Conservation (phyloP, 2,797 vertebrate species). For the Chaetophractus vellerosus region DNA sequence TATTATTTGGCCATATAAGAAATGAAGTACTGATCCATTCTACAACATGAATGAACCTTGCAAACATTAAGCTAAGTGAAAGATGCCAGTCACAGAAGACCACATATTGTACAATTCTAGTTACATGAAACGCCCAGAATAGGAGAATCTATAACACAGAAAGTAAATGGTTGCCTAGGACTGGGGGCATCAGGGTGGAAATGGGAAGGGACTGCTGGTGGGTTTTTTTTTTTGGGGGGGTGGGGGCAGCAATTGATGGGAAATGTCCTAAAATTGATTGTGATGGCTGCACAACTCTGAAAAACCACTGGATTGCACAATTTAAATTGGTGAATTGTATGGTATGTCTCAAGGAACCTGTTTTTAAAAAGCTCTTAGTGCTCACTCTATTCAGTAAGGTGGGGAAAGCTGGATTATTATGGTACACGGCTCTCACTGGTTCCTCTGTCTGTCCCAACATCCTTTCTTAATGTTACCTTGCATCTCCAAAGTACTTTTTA, state of each 20-base stretch:
- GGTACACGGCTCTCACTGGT: neutral
- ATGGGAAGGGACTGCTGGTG: neutral
- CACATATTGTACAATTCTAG: neutral
- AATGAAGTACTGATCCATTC: neutral
- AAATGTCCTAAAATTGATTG: neutral
- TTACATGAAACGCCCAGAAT: neutral
- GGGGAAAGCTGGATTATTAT: neutral
- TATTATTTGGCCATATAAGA: neutral
- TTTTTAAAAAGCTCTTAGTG: neutral
- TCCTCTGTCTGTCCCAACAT: neutral
- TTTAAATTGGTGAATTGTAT: neutral
- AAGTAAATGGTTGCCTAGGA: neutral
- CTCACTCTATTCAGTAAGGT: neutral
- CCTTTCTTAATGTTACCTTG: neutral
- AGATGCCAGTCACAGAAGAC: neutral
- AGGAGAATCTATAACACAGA: neutral
- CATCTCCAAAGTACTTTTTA: neutral
- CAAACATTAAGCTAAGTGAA: neutral
- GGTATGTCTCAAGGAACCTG: neutral
- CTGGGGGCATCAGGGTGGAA: neutral
- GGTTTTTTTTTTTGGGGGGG: neutral
- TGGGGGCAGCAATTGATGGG: neutral
- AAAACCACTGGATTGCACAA: neutral
- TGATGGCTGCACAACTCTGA: neutral
- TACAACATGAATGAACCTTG: neutral